Conservation (phyloP, 2,797 vertebrate species). For the Sebastiscus tertius region DNA sequence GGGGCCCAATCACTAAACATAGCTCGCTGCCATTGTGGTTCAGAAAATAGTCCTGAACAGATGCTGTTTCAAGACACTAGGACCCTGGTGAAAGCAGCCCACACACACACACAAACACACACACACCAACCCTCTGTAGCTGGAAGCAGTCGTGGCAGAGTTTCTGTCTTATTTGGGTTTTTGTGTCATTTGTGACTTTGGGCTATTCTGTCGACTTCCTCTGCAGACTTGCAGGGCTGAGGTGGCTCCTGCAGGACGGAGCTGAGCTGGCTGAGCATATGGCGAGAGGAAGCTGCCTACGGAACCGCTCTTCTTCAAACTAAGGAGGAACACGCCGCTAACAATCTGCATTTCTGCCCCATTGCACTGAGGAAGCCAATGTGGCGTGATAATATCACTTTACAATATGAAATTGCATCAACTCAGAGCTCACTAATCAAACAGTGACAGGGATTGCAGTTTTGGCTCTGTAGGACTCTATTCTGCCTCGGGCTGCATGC, state of each 20-base stretch:
- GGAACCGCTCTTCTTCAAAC: slow-evolving; percentile 47
- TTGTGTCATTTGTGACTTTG: slow-evolving; percentile 70
- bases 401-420: slow-evolving; percentile 22
- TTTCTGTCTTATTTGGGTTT: slow-evolving; percentile 71
- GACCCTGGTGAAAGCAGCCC: slow-evolving; percentile 24
- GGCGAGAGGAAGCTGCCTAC: slow-evolving; percentile 67
- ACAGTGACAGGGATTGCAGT: background rate
- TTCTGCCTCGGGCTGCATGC: background rate
- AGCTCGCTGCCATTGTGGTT: slow-evolving; percentile 23
- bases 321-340: slow-evolving; percentile 27
- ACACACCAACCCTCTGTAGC: slow-evolving; percentile 22
- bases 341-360: slow-evolving; percentile 46
- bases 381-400: slow-evolving; percentile 26
- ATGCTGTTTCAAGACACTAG: slow-evolving; percentile 54
- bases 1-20: background rate
- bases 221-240: slow-evolving; percentile 60
- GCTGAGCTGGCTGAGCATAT: slow-evolving; percentile 72
- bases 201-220: slow-evolving; percentile 70
- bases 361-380: background rate
- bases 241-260: slow-evolving; percentile 65
- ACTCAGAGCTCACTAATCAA: slow-evolving; percentile 19
- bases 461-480: background rate
- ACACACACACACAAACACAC: slow-evolving; percentile 5
- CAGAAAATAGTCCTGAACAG: slow-evolving; percentile 39
- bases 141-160: slow-evolving; percentile 50